phyloP scores from a whole-genome alignment of 2,797 vertebrate genomes.

The Crypturellus tataupa region DNA sequence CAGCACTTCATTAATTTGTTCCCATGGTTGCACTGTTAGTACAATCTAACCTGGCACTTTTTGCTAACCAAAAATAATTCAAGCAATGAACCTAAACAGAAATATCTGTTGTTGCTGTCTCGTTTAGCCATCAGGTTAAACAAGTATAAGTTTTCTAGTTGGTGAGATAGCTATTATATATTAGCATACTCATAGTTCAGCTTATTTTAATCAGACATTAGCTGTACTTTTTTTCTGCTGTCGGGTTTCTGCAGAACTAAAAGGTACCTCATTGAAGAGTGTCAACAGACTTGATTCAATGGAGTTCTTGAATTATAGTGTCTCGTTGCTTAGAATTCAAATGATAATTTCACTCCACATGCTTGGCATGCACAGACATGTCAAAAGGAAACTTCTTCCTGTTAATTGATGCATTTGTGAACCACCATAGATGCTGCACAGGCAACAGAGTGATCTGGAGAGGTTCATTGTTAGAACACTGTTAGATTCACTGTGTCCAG shows the following conservation, averaged over 20 bases:
- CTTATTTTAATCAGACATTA: not conserved
- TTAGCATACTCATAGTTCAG: not conserved
- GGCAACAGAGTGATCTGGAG: not conserved
- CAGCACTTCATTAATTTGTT: not conserved
- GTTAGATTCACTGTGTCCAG: too few species aligned
- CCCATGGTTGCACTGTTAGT: not conserved
- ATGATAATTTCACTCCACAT: not conserved
- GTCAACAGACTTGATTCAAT: not conserved
- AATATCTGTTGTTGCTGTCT: not conserved
- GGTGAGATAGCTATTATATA: not conserved
- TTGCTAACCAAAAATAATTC: not conserved
- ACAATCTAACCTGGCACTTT: not conserved
- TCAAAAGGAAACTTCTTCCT: not conserved
- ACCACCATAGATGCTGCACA: not conserved
- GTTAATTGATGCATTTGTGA: not conserved
- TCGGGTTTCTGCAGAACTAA: not conserved
- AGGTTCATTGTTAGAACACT: not conserved
- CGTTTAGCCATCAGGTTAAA: not conserved
- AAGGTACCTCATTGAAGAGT: not conserved
- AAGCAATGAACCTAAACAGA: not conserved
- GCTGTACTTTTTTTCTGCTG: not conserved
- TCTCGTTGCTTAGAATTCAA: not conserved
- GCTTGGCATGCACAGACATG: accelerated
- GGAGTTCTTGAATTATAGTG: not conserved
- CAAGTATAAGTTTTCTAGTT: not conserved